These are phyloP conservation scores for Actinernus sp. DNA, from an alignment of 92 coral and sea anemone genomes.

Conservation along the genomic window DNA sequence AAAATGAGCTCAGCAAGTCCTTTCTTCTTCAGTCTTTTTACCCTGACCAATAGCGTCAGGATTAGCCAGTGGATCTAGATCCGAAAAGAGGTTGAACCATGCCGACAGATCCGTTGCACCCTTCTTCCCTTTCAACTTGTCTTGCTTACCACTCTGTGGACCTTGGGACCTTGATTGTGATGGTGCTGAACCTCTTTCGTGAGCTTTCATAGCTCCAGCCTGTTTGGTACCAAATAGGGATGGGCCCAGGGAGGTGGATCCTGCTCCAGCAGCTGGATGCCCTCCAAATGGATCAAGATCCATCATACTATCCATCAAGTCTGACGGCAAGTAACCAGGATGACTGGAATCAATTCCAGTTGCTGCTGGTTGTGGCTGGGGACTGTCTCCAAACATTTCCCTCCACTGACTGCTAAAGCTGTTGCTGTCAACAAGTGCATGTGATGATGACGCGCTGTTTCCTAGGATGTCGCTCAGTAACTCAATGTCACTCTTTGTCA, in stretches of 20 bases:
- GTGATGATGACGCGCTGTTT: constrained; percentile 34
- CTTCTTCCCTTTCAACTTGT: constrained; percentile 34
- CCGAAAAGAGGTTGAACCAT: constrained; percentile 97
- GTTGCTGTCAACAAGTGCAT: constrained; percentile 48
- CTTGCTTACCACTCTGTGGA: constrained; percentile 31
- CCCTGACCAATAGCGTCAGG: constrained; percentile 97
- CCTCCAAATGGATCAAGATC: constrained; percentile 64
- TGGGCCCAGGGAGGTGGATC: neutral
- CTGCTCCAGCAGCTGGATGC: neutral
- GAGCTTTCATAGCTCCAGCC: constrained; percentile 8
- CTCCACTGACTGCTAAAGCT: constrained; percentile 96
- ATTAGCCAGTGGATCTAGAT: constrained; percentile 95
- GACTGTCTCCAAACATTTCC: constrained; percentile 89
- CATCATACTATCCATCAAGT: constrained; percentile 89
- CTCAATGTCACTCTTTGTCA: constrained; percentile 63
- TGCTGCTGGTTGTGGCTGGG: constrained; percentile 31
- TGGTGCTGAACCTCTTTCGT: constrained; percentile 9
- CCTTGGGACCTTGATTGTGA: constrained; percentile 6
- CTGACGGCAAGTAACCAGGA: constrained; percentile 90
- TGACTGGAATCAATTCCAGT: constrained; percentile 25
- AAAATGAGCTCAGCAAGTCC: constrained; percentile 35
- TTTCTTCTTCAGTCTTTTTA: constrained; percentile 82
- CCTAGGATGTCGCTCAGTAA: constrained; percentile 81
- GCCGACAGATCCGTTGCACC: constrained; percentile 86
- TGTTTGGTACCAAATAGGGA: neutral